Conservation (phyloP, 2,113 vertebrate species). For the Progne subis region DNA sequence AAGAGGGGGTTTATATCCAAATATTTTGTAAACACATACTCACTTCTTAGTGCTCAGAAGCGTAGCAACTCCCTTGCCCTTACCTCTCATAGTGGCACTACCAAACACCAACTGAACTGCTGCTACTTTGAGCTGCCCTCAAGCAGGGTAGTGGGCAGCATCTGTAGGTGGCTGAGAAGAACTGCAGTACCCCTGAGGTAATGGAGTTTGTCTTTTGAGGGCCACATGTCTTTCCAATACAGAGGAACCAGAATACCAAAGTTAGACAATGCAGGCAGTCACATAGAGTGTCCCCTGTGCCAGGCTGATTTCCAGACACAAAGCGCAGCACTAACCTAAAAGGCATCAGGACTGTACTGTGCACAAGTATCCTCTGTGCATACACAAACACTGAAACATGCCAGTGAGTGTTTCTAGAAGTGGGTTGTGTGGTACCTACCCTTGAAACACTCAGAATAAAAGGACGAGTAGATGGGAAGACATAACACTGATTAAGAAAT, state of each 20-base stretch:
- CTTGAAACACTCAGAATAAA: background rate
- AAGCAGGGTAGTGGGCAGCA: background rate
- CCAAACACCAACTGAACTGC: background rate
- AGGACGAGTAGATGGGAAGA: background rate
- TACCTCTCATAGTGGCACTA: fast-evolving
- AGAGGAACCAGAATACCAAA: background rate
- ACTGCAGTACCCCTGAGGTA: background rate
- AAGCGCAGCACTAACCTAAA: background rate
- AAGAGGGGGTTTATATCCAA: background rate
- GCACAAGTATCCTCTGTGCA: background rate
- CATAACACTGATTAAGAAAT: background rate
- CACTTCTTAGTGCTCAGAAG: background rate
- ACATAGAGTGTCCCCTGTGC: background rate
- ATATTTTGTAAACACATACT: background rate
- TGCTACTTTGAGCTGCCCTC: background rate
- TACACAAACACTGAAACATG: background rate
- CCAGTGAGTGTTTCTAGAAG: background rate
- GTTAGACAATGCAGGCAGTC: background rate
- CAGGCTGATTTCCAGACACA: background rate
- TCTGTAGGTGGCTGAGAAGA: background rate
- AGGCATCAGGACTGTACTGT: background rate
- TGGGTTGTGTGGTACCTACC: background rate
- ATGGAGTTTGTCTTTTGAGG: background rate
- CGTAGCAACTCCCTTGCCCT: background rate
- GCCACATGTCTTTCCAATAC: fast-evolving